Evolutionary conservation across 1,140 invertebrate genomes (phyloP).

Genomic region (Drosophila serrata): DNA sequence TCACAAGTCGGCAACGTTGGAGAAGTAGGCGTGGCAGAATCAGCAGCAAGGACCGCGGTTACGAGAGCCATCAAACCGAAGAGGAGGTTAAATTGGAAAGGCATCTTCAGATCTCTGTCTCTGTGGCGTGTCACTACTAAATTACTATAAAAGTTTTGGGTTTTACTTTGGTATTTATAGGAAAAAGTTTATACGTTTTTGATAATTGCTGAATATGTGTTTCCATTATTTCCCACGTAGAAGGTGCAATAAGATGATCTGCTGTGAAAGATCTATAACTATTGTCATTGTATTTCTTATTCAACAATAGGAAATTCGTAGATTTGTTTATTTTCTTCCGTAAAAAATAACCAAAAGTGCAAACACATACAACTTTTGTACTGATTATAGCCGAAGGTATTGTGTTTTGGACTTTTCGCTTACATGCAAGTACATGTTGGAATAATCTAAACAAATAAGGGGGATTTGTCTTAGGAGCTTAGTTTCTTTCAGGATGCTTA

Average conservation of each 20-base stretch:
- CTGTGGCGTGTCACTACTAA: neutral
- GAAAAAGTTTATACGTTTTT: neutral
- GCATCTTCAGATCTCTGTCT: neutral
- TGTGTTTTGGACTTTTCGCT: neutral
- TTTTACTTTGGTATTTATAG: neutral
- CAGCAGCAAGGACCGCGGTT: neutral
- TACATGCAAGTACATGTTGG: neutral
- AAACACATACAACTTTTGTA: constrained; percentile 7
- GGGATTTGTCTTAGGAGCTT: neutral
- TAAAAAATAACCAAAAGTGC: constrained; percentile 1
- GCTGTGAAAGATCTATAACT: neutral
- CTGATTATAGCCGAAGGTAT: neutral
- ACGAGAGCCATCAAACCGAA: neutral
- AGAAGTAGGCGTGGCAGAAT: neutral
- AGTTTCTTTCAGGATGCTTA: neutral
- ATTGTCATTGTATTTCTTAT: neutral
- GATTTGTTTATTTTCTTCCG: constrained; percentile 1
- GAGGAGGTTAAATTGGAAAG: neutral
- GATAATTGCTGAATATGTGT: constrained; percentile 6
- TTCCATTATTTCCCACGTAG: neutral
- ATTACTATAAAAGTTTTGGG: neutral
- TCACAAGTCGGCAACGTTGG: neutral
- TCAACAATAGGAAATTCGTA: neutral
- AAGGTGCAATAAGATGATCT: neutral
- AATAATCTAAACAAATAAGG: neutral